Percentiles rank a stretch among this genome's conserved stretches.
Evolutionary conservation across 2,888 invertebrate genomes (phyloP).

Genomic region (Dorcus parallelipipedus): DNA sequence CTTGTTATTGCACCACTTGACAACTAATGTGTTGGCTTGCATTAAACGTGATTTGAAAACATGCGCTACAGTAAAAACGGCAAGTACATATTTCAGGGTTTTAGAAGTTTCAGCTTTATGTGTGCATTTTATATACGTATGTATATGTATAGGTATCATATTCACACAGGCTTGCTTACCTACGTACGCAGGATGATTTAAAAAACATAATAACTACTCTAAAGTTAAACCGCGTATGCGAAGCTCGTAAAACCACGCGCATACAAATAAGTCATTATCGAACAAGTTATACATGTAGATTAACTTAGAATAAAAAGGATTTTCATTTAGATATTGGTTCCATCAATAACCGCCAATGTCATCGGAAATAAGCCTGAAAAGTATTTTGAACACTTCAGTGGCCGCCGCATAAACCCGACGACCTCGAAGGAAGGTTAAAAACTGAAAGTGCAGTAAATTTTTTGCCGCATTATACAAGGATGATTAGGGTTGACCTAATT

Average conservation of each 20-base stretch:
- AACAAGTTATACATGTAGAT: too few relatives aligned
- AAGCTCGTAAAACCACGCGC: too few relatives aligned
- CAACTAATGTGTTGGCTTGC: slow-evolving; percentile 28
- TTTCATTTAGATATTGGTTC: too few relatives aligned
- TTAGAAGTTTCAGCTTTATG: background rate
- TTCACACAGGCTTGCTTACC: background rate
- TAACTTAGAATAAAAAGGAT: too few relatives aligned
- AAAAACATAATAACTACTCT: too few relatives aligned
- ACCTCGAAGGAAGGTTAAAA: background rate
- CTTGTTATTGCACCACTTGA: slow-evolving; percentile 42
- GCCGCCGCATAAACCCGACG: background rate
- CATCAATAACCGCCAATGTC: too few relatives aligned
- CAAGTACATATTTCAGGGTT: slow-evolving; percentile 23
- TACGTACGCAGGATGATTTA: too few relatives aligned
- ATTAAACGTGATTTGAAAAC: slow-evolving; percentile 4
- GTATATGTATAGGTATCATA: background rate
- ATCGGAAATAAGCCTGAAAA: too few relatives aligned
- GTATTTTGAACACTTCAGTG: background rate
- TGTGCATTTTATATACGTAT: background rate
- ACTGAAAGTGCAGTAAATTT: slow-evolving; percentile 7
- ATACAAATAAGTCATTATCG: too few relatives aligned
- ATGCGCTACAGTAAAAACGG: background rate
- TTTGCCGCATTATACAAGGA: background rate
- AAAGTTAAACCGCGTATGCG: too few relatives aligned
- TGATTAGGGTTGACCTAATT: slow-evolving; percentile 14